Evolutionary conservation across 2,113 vertebrate species (phyloP).

Genomic region (Cranoglanis bouderius): DNA sequence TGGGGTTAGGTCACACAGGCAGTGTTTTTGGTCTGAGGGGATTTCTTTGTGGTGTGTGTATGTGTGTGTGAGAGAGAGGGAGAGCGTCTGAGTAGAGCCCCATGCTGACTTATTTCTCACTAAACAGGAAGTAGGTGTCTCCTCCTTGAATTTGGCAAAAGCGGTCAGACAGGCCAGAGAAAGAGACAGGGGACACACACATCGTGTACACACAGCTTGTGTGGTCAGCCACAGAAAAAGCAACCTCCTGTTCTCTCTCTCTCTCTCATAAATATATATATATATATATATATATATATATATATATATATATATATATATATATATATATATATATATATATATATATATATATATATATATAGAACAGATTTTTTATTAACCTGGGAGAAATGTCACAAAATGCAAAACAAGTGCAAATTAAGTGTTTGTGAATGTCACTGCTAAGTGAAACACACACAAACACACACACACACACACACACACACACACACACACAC

Average conservation of each 20-base stretch:
- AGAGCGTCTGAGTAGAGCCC: constrained; percentile 35
- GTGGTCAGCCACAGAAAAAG: constrained; percentile 27
- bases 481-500: background rate
- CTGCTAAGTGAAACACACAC: background rate
- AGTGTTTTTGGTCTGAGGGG: background rate
- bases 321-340: too few relatives aligned
- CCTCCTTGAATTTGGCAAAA: constrained; percentile 59
- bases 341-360: too few relatives aligned
- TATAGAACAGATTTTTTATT: background rate
- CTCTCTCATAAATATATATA: too few relatives aligned
- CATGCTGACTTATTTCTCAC: constrained; percentile 53
- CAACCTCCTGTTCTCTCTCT: background rate
- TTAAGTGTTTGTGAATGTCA: constrained; percentile 3
- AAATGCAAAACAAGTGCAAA: background rate
- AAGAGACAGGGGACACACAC: constrained; percentile 6
- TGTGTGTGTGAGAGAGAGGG: background rate
- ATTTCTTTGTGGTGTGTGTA: background rate
- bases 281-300: too few relatives aligned
- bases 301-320: too few relatives aligned
- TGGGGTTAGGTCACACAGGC: background rate
- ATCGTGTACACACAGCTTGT: constrained; percentile 24
- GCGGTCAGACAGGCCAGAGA: constrained; percentile 31
- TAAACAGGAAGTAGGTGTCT: constrained; percentile 77
- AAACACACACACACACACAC: background rate
- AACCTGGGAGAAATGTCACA: background rate